Base-by-base conservation (phyloP, 2,888 invertebrate genomes). In the Sminthurinus aureus region DNA sequence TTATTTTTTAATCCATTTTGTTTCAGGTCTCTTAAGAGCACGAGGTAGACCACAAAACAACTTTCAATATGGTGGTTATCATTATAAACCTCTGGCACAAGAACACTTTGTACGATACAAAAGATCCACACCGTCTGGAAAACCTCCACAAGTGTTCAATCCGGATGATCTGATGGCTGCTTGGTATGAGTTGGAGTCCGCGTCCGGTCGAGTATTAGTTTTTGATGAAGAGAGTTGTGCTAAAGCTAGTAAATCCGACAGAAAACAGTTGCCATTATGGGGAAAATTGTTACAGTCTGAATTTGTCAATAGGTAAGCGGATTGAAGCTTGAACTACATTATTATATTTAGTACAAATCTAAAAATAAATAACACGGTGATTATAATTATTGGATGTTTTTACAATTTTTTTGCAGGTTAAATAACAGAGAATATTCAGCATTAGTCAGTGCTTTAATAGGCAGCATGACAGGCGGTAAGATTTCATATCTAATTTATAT, bases 361-460 rank as follows among this genome's bases (percentile, higher is more conserved):
- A 26, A 67, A 50, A 64, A 12, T 64, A 79, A 66, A 26, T 24
- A 71, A 80, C 12, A 15, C n/a, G 20, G 18, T 77, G 13, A 20
- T 9, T n/a, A 12, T 1, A 18, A 1, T 38, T 26, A 74, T 74
- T 18, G 13, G 6, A 13, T n/a, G 0, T 77, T 24, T 18, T 38
- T 77, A 38, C 6, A 38, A 38, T 6, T 38, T 1, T 38, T 38
- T 38, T 38, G 18, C 74, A 83, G 83, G 20, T 20, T 79, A 22
- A 79, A 13, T 38, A 69, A 83, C 64, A 50, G 22, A 22, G 83
- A 85, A 38, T 84, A 83, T 38, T 86, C 87, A 0, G 58, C 83
- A 15, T 84, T 86, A 84, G 85, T 87, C 0, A 87, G 87, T 74
- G 83, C 83, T 52, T 67, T 86, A 15, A 85, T 87, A 18, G 87